Percentiles rank a stretch among this genome's conserved stretches.
Conservation (phyloP, 2,888 invertebrate genomes). For the Opisthograptis luteolata region DNA sequence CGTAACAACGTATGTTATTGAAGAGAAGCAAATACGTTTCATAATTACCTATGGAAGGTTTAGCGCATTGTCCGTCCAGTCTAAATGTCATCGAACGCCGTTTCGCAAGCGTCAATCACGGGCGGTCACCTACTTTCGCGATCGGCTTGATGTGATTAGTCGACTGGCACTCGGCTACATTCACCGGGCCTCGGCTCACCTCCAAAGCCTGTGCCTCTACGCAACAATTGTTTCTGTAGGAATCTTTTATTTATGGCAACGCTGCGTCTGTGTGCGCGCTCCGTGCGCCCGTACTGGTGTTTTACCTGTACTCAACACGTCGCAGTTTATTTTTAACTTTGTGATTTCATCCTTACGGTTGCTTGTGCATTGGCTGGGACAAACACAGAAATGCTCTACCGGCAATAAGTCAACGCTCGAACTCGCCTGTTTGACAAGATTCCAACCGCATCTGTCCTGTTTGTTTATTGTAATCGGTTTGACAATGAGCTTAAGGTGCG, state of each 20-base stretch:
- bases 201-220: constrained; percentile 70
- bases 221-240: constrained; percentile 84
- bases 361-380: constrained; percentile 40
- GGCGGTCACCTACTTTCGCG: constrained; percentile 84
- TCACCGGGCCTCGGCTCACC: constrained; percentile 80
- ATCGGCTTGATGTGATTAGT: constrained; percentile 80
- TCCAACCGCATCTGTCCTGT: constrained; percentile 84
- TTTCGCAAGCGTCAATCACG: constrained; percentile 83
- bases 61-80: constrained; percentile 74
- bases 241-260: constrained; percentile 84
- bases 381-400: constrained; percentile 79
- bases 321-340: constrained; percentile 45
- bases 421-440: constrained; percentile 84
- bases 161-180: constrained; percentile 76
- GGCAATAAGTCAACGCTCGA: constrained; percentile 84
- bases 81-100: constrained; percentile 83
- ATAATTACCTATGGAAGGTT: constrained; percentile 74
- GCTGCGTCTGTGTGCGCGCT: constrained; percentile 72
- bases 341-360: constrained; percentile 40
- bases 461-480: constrained; percentile 85
- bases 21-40: constrained; percentile 60
- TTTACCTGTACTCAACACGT: constrained; percentile 69
- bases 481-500: constrained; percentile 85
- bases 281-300: constrained; percentile 77
- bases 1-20: constrained; percentile 41